Base-by-base conservation (phyloP, 2,113 vertebrate genomes). In the Thunnus thynnus region DNA sequence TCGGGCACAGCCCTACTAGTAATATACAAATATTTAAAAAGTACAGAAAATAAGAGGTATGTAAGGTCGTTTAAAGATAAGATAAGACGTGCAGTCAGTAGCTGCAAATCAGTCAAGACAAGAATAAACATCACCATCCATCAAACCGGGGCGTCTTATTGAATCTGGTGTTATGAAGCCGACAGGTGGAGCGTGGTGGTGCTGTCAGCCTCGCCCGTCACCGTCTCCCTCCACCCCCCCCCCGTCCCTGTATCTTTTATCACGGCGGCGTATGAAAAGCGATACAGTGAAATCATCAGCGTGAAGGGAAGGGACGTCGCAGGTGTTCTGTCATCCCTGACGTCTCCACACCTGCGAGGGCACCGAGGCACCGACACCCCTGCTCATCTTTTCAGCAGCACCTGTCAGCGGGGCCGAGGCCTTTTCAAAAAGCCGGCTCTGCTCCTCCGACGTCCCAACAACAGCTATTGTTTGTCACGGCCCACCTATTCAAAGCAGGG, bases 301-400 rank as follows among this genome's bases (percentile, higher is more conserved):
- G 73, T 81, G 78, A 86, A 80, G 80, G 60, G 47, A 22, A 2
- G 50, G 51, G 27, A 46, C 25, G 20, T 70, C 17, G 50, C 89
- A 85, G 90, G 85, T 88, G 91, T 62, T 57, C 77, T 74, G 70
- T 67, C 76, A 76, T 52, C 50, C 78, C 78, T 74, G 86, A 88
- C 80, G 69, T 85, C 79, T 74, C 55, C 85, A 88, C 90, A 93
- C 89, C 89, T 90, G 92, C 12, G 36, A 57, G 86, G 67, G 41
- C 75, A 8, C 50, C 36, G 22, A 82, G 65, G 78, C 72, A 68
- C 12, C 50, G 44, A 76, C 82, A 72, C 82, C 54, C 84, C 55
- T 30, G 66, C 88, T 65, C 81, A 2, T 68, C 71, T 46, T 86
- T 70, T 83, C 81, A 72, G 44, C 76, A 61, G 61, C 79, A 77